Evolutionary conservation across 2,113 vertebrate genomes (phyloP), one percentile per base, ranked within the genome.

Genomic region (Callaeas wilsoni): DNA sequence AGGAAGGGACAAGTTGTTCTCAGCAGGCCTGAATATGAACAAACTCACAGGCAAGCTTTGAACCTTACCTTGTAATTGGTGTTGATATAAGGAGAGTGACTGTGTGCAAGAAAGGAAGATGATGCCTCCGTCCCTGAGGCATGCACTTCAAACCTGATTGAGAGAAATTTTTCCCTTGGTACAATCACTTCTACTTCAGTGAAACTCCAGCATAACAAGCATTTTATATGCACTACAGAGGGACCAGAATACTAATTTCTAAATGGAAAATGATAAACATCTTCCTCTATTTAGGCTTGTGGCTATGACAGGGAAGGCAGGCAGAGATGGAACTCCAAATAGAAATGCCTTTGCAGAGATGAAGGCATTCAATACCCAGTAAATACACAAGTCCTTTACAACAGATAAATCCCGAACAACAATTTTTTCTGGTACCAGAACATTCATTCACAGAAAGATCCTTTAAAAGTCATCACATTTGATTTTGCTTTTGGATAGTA

Each of bases 161-260:
- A 95, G 65, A 92, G 69, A 87, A 94, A 87, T 94, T 79, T 71
- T 89, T 91, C 87, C 84, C 89, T 87, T 82, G 84, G 71, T 87
- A 96, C 81, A 96, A 76, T 85, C 60, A 64, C 83, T 96, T 84
- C 87, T 75, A 79, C 69, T 95, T 90, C 64, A 93, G 91, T 64
- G 69, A 68, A 95, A 87, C 73, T 85, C 84, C 41, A 87, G 81
- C 87, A 68, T 84, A 95, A 96, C 25, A 0, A 94, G 84, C 57
- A 79, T 80, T 94, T 94, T 90, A 83, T 74, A 91, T 87, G 68
- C 87, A 74, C 47, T 93, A 85, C 73, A 74, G 52, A 91, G 68
- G 75, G 71, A 95, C 42, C 37, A 33, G 94, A 95, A 96, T 95
- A 94, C 83, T 96, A 94, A 96, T 91, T 96, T 80, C 50, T 83